Evolutionary conservation across 2,888 invertebrate species (phyloP).

Genomic region (Prosapia bicincta): DNA sequence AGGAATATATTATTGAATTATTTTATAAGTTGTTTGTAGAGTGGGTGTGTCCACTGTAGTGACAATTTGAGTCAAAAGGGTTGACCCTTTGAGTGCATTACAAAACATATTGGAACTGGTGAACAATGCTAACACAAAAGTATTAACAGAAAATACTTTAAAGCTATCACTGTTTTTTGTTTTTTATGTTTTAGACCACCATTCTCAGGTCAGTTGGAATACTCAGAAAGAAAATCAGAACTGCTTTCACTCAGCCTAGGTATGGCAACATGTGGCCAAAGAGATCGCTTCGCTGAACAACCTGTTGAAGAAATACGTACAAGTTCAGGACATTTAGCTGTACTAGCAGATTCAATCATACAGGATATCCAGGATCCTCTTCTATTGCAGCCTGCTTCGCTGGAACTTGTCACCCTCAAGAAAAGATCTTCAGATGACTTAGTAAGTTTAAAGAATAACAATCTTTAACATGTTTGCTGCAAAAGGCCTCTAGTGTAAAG

Average conservation of each 20-base stretch:
- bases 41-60: no score
- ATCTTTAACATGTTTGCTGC: background rate
- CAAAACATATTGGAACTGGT: no score
- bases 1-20: no score
- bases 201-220: slow-evolving; percentile 62
- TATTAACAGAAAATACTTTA: no score
- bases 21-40: no score
- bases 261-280: slow-evolving; percentile 86
- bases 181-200: slow-evolving; percentile 53
- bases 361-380: slow-evolving; percentile 86
- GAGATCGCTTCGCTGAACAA: slow-evolving; percentile 84
- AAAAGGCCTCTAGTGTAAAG: no score
- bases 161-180: no score
- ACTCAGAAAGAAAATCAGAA: slow-evolving; percentile 65
- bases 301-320: slow-evolving; percentile 73
- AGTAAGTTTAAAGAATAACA: slow-evolving; percentile 44
- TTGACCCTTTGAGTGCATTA: no score
- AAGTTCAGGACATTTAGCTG: slow-evolving; percentile 70
- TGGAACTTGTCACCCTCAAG: slow-evolving; percentile 82
- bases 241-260: slow-evolving; percentile 77
- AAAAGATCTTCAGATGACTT: slow-evolving; percentile 80
- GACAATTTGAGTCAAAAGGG: no score
- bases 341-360: slow-evolving; percentile 80
- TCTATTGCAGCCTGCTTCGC: slow-evolving; percentile 86
- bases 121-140: no score